Evolutionary conservation across 2,888 invertebrate species (phyloP).

Genomic region (Argyra leucocephala): DNA sequence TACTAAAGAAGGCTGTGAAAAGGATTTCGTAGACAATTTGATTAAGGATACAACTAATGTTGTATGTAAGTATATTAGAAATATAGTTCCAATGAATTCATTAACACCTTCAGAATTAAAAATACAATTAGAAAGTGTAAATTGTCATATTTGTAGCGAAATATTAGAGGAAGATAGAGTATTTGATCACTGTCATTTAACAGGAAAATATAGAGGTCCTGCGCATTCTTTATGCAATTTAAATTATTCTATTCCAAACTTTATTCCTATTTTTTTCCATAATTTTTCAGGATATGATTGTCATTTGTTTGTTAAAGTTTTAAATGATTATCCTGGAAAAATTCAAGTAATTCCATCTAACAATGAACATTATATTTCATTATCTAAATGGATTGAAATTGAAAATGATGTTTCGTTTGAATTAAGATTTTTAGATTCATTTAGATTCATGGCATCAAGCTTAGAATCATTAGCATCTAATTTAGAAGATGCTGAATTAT

Average conservation of each 20-base stretch:
- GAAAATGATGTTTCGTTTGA: slow-evolving; percentile 7
- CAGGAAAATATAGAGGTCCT: slow-evolving; percentile 27
- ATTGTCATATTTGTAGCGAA: not conserved
- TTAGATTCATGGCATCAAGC: slow-evolving; percentile 13
- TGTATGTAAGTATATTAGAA: not conserved
- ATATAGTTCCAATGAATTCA: not conserved
- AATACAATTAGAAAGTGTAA: not conserved
- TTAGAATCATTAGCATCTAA: slow-evolving; percentile 14
- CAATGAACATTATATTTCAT: slow-evolving; percentile 32
- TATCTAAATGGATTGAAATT: slow-evolving; percentile 25
- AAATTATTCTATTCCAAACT: slow-evolving; percentile 17
- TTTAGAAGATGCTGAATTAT: too few species aligned
- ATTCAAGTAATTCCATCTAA: slow-evolving; percentile 28
- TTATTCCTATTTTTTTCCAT: not conserved
- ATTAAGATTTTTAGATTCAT: slow-evolving; percentile 14
- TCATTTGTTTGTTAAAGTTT: slow-evolving; percentile 28
- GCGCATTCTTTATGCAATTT: slow-evolving; percentile 10
- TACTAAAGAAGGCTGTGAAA: not conserved
- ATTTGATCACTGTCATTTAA: slow-evolving; percentile 17
- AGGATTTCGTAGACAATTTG: too few species aligned
- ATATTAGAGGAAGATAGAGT: slow-evolving; percentile 12
- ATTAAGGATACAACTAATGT: too few species aligned
- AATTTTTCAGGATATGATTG: slow-evolving; percentile 26
- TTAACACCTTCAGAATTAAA: not conserved
- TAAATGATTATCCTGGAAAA: slow-evolving; percentile 13